A percentile compares a stretch with the other conserved stretches of the same genome.
These are phyloP conservation scores for Etia nguti DNA, from an alignment of 2,113 vertebrate genomes.

Conservation along the genomic window DNA sequence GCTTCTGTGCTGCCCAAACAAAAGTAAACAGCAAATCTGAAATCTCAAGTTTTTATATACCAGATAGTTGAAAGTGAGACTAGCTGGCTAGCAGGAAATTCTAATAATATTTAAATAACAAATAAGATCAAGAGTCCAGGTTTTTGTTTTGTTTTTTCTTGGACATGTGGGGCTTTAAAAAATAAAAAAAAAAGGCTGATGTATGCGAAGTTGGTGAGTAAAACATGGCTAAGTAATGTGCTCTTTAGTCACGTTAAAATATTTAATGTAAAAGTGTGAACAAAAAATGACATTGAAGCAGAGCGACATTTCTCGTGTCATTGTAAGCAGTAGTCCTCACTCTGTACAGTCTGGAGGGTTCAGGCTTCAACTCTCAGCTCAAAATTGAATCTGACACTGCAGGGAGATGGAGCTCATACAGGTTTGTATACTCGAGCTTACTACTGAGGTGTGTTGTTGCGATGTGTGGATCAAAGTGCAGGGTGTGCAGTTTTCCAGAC, in stretches of 20 bases:
- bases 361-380: neutral
- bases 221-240: neutral
- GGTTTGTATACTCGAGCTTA: neutral
- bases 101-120: neutral
- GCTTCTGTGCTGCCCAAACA: neutral
- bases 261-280: neutral
- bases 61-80: neutral
- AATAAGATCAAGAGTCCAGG: neutral
- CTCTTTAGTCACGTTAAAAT: neutral
- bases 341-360: neutral
- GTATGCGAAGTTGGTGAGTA: neutral
- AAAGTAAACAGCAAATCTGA: neutral
- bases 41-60: neutral
- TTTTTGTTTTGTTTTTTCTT: neutral
- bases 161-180: neutral
- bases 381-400: neutral
- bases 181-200: neutral
- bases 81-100: neutral
- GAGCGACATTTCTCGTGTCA: neutral
- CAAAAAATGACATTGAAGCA: neutral
- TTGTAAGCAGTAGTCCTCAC: neutral
- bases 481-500: neutral
- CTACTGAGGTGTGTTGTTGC: neutral
- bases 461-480: slow-evolving; percentile 17
- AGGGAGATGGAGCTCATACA: neutral